Conservation (phyloP, 2,888 invertebrate genomes). For the Tineola bisselliella region DNA sequence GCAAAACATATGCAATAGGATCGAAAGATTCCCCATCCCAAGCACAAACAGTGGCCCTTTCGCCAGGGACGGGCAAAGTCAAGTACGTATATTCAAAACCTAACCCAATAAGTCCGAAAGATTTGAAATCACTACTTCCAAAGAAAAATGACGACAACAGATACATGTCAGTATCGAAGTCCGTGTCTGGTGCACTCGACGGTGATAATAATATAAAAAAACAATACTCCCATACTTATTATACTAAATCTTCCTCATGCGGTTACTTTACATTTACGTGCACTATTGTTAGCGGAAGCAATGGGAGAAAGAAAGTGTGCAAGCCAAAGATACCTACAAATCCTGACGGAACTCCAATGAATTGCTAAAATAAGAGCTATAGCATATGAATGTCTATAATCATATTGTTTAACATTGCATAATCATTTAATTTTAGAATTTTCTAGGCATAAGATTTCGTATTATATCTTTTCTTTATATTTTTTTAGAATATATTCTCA, state of each 20-base stretch:
- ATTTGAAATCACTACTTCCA: slow-evolving; percentile 40
- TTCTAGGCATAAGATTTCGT: neutral
- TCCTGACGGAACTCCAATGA: slow-evolving; percentile 77
- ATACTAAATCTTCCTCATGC: slow-evolving; percentile 87
- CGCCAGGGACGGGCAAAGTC: slow-evolving; percentile 58
- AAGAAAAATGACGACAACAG: slow-evolving; percentile 67
- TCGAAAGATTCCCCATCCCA: slow-evolving; percentile 70
- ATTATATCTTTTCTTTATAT: neutral
- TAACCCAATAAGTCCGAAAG: slow-evolving; percentile 27
- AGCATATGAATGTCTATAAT: too few species aligned
- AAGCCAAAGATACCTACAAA: slow-evolving; percentile 81
- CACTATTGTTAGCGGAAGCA: slow-evolving; percentile 79
- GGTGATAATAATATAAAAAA: slow-evolving; percentile 72
- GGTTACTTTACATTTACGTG: slow-evolving; percentile 89
- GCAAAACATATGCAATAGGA: slow-evolving; percentile 67
- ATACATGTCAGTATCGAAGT: slow-evolving; percentile 83
- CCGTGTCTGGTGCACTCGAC: slow-evolving; percentile 78
- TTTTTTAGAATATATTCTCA: too few species aligned
- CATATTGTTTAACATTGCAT: too few species aligned
- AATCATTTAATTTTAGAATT: too few species aligned
- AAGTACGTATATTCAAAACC: slow-evolving; percentile 37
- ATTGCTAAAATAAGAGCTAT: slow-evolving; percentile 57
- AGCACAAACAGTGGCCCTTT: slow-evolving; percentile 71
- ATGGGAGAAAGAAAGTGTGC: slow-evolving; percentile 83
- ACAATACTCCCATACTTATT: slow-evolving; percentile 81